phyloP scores from a whole-genome alignment of 2,888 invertebrate species.

The Rosalia funebris region DNA sequence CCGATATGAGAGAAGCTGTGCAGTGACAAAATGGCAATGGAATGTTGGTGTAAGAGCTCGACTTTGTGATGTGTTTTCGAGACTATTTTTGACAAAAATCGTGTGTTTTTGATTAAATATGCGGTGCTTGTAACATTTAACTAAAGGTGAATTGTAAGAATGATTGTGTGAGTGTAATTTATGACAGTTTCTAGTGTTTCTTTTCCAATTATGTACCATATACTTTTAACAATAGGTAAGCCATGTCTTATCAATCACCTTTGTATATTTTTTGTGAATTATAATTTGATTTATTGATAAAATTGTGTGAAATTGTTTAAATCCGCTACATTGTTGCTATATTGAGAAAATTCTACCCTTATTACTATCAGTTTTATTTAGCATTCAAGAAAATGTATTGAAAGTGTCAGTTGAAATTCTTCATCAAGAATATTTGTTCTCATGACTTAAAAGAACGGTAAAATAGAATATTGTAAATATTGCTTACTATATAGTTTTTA shows the following conservation, averaged over 20 bases:
- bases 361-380: constrained; percentile 14
- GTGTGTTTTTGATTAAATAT: constrained; percentile 53
- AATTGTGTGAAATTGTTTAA: constrained; percentile 17
- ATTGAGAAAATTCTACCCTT: constrained; percentile 2
- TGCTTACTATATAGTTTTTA: no score
- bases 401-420: constrained; percentile 7
- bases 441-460: background rate
- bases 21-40: constrained; percentile 66
- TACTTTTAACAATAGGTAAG: constrained; percentile 65
- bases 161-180: constrained; percentile 52
- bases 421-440: background rate
- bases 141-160: constrained; percentile 48
- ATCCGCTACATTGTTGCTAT: background rate
- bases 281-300: constrained; percentile 56
- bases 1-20: constrained; percentile 51
- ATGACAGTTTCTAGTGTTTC: constrained; percentile 53
- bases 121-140: constrained; percentile 52
- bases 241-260: constrained; percentile 64
- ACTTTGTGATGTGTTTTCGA: constrained; percentile 61
- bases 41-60: constrained; percentile 61
- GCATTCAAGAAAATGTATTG: constrained; percentile 6
- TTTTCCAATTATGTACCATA: constrained; percentile 61
- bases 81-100: constrained; percentile 51
- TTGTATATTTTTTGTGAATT: constrained; percentile 60
- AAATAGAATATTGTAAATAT: background rate